Evolutionary conservation across 2,113 vertebrate species (phyloP), one percentile per base, ranked within the genome.

Genomic region (Taxidea taxus): DNA sequence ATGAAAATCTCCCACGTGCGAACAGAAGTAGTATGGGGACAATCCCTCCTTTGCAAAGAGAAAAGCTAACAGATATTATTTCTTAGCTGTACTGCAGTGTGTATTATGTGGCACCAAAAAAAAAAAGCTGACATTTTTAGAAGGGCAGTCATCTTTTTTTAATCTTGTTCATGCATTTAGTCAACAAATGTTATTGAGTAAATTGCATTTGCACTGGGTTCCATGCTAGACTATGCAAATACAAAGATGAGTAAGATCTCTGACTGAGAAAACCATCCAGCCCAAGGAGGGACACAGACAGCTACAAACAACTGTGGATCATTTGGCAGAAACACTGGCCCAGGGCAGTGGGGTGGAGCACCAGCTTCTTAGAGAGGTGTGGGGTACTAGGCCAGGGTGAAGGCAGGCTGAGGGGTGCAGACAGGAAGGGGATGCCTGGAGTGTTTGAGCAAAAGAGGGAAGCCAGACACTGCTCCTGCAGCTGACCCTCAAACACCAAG

Each of bases 81-180:
- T 74, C 20, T 74, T 49, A 91, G 83, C 78, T 44, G 31, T 34
- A 8, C 25, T 0, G 4, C 29, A 27, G 64, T 7, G 11, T 2
- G 0, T 25, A 49, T 70, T 49, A 23, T 3, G 56, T 81, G n/a
- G 16, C 23, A 62, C 25, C 2, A 4, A 60, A 27, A 60, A 27
- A 60, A 27, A 56, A 47, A 66, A 64, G 72, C 93, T 68, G 93
- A 74, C 29, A 56, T 94, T 85, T 97, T 85, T 29, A 93, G 93
- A 85, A 97, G 93, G 86, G 56, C 62, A 88, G 58, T 0, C 18
- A 85, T 78, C 85, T 82, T 80, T 89, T 86, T 74, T 16, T 6
- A 86, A 92, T 81, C 88, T 47, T 80, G 70, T 58, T 54, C 64
- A 13, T 4, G 39, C 51, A 29, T 85, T 91, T 87, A 21, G n/a